Evolutionary conservation across 1,140 invertebrate genomes (phyloP).

Genomic region (Vanessa tameamea): DNA sequence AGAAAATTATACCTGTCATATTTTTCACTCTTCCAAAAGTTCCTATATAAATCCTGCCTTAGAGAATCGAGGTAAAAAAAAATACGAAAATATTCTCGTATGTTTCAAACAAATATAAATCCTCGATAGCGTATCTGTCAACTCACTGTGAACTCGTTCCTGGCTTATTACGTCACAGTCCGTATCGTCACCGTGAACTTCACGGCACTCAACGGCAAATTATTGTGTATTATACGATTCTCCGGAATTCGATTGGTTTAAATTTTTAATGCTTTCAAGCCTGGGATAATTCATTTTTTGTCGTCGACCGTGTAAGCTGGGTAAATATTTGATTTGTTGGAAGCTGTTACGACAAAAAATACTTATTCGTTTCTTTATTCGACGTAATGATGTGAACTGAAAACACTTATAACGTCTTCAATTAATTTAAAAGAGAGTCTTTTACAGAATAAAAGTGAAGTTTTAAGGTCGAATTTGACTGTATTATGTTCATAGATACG

Average conservation of each 20-base stretch:
- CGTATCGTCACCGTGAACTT: slow-evolving; percentile 12
- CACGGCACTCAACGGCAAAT: slow-evolving; percentile 21
- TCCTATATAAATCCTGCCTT: no score
- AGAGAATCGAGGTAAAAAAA: background rate
- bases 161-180: background rate
- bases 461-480: no score
- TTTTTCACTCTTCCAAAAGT: no score
- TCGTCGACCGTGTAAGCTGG: slow-evolving; percentile 11
- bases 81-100: background rate
- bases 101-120: background rate
- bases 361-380: background rate
- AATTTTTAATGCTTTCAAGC: slow-evolving; percentile 20
- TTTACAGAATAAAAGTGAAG: no score
- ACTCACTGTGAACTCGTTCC: slow-evolving; percentile 25
- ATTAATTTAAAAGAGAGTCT: no score
- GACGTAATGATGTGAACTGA: background rate
- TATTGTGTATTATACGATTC: slow-evolving; percentile 26
- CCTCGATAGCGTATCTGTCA: slow-evolving; percentile 9
- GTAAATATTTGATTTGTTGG: slow-evolving; percentile 24
- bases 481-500: no score
- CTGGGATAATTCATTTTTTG: slow-evolving; percentile 32
- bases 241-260: slow-evolving; percentile 17
- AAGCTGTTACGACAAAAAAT: background rate
- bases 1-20: no score
- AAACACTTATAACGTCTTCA: no score